Evolutionary conservation across 2,113 vertebrate species (phyloP), one percentile per base, ranked within the genome.

Genomic region (Pollachius pollachius): DNA sequence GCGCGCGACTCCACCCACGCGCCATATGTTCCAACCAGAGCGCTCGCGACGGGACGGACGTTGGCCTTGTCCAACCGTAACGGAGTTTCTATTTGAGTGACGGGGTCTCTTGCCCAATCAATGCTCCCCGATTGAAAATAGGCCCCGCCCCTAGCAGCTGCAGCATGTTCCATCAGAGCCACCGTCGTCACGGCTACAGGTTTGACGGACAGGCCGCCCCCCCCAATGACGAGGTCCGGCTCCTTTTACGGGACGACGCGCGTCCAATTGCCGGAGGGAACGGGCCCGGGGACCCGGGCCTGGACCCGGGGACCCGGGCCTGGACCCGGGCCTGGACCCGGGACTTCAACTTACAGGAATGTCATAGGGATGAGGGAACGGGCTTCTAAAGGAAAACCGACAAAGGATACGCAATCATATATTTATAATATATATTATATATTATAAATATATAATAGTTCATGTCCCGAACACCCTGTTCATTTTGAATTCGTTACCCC

Each of bases 221-320:
- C 70, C 48, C 68, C 92, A 91, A 90, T 91, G 76, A 83, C 82
- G 63, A 79, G 77, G 79, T 89, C 90, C 89, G 77, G 87, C 79
- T 89, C 92, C 91, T 92, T 93, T 80, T 92, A 91, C 81, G 90
- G 91, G 76, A 74, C 82, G 15, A 68, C 65, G 62, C 18, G 23
- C 72, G 72, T 80, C 89, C 88, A 90, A 90, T 90, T 23, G 65
- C 59, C 64, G 64, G 30, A n/a, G 57, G 78, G 72, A 41, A 68
- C 37, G 15, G 12, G 15, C 65, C 73, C 60, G 68, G 62, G 23
- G 23, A 23, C 23, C 3, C 23, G 23, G 23, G 23, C 23, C 23
- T 23, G 23, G 23, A 23, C 23, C 23, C 23, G 23, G 23, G 23
- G 2, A 23, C 23, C 23, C 23, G 23, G 23, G 23, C 23, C 23